Evolutionary conservation across 2,113 vertebrate species (phyloP).

Genomic region (Urocitellus parryii): DNA sequence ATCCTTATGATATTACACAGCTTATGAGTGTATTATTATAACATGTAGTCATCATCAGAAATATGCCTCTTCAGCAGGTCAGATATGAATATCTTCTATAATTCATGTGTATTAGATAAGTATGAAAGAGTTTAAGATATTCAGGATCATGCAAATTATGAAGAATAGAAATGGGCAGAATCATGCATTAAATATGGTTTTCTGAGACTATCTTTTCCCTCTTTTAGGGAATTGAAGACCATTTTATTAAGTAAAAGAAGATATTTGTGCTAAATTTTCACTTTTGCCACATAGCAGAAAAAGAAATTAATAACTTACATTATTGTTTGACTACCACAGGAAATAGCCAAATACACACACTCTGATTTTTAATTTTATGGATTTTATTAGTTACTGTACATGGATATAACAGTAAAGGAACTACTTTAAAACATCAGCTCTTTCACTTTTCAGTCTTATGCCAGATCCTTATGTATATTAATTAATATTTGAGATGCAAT

Average conservation of each 20-base stretch:
- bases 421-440: background rate
- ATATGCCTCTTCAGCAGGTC: background rate
- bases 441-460: background rate
- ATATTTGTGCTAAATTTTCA: background rate
- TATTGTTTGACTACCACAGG: background rate
- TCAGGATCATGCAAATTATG: background rate
- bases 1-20: background rate
- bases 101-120: background rate
- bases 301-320: background rate
- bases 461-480: background rate
- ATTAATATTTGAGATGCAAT: background rate
- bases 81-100: background rate
- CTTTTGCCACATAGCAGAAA: background rate
- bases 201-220: background rate
- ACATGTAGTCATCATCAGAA: background rate
- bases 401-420: background rate
- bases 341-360: background rate
- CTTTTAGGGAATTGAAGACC: background rate
- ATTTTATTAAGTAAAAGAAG: conserved; percentile 21
- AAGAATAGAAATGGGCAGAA: conserved; percentile 2
- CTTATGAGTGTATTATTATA: background rate
- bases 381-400: background rate
- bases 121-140: background rate
- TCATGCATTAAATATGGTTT: background rate
- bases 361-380: background rate